Base-by-base conservation (phyloP, 2,113 vertebrate genomes). In the Herpailurus yagouaroundi region DNA sequence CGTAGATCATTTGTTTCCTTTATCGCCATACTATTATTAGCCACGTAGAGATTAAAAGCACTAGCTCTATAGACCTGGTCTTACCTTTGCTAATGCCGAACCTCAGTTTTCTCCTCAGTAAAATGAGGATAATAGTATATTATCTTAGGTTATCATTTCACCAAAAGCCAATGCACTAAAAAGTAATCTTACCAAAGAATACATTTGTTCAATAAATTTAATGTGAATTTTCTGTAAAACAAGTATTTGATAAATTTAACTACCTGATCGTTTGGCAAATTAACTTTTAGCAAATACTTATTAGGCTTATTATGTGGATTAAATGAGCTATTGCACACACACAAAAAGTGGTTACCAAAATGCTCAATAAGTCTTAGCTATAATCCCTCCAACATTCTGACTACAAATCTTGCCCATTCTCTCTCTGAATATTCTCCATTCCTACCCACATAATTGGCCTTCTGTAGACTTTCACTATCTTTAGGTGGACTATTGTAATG, bases 171-270 rank as follows among this genome's bases (percentile, higher is more conserved):
- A 52, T 48, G 84, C 55, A 27, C 77, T 85, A 63, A 93, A 45
- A 96, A 76, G 66, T 76, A 88, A 83, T 85, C 93, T 68, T 96
- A 88, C 77, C 45, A 84, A 63, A 84, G 41, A 92, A 52, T 63
- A 63, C 33, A 52, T 45, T 89, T 74, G 38, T 63, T 89, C 84
- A 89, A 41, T 88, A 92, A 68, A 89, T 73, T 89, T 25, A 84
- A 84, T 41, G 63, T 73, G 3, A 85, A 55, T 97, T 84, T 93
- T 89, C n/a, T 33, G 41, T 79, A 85, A 95, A 93, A 79, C 69
- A 69, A 48, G 18, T 64, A 68, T 89, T 92, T 95, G 83, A 21
- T 52, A 89, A 95, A 69, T 94, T 29, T 57, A 94, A 68, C 55
- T 52, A 71, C 33, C 23, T 33, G 33, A 92, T 68, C 82, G 9